A percentile compares a stretch with the other conserved stretches of the same genome.
Conservation (phyloP, 1,140 invertebrate species). For the Atta cephalotes region DNA sequence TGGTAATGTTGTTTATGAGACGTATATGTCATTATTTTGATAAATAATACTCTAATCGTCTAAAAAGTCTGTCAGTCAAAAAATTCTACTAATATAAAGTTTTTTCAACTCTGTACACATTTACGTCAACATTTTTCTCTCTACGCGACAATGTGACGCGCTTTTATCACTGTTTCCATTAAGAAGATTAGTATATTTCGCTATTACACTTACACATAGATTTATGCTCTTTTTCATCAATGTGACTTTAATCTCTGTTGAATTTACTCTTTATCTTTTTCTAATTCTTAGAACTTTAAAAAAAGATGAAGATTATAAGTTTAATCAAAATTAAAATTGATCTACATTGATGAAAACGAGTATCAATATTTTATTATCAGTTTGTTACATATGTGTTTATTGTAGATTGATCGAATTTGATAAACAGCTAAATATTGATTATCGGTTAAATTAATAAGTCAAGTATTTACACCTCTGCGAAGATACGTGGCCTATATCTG, state of each 20-base stretch:
- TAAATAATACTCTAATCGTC: background rate
- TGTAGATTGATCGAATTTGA: background rate
- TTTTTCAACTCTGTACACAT: background rate
- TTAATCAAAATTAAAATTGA: too few relatives aligned
- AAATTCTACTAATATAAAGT: background rate
- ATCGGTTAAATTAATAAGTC: slow-evolving; percentile 54
- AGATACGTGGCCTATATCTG: slow-evolving; percentile 49
- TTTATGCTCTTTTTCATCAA: too few relatives aligned
- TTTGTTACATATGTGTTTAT: slow-evolving; percentile 18
- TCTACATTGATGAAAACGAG: too few relatives aligned
- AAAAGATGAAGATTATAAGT: too few relatives aligned
- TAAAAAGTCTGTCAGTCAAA: background rate
- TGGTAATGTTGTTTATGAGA: slow-evolving; percentile 68
- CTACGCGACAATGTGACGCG: background rate
- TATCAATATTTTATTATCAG: background rate
- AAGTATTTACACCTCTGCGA: slow-evolving; percentile 28
- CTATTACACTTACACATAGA: background rate
- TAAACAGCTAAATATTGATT: slow-evolving; percentile 22
- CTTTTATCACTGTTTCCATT: slow-evolving; percentile 19
- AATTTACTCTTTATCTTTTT: too few relatives aligned
- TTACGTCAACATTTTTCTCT: background rate
- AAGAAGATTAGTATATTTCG: background rate
- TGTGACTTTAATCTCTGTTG: too few relatives aligned
- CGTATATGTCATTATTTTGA: background rate
- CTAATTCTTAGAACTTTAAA: too few relatives aligned